A percentile compares a stretch with the other conserved stretches of the same genome.
These are phyloP conservation scores for Urophycis tenuis DNA, from an alignment of 2,797 vertebrate genomes.

Conservation along the genomic window DNA sequence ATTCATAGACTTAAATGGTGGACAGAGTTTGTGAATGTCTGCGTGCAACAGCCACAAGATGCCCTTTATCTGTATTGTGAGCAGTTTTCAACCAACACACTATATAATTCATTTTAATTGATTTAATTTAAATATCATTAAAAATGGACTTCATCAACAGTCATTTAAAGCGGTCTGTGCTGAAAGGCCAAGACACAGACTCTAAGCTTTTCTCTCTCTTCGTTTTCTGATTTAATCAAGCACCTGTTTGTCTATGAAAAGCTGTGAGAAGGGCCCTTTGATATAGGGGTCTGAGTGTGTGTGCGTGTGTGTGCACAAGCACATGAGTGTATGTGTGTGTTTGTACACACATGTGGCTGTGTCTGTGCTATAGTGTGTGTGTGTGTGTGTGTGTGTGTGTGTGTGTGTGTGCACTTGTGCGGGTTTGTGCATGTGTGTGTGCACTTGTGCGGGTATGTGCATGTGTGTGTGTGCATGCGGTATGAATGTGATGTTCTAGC, in stretches of 20 bases:
- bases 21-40: not conserved
- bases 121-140: slow-evolving; percentile 2
- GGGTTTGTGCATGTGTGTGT: not conserved
- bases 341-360: not conserved
- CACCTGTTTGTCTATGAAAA: slow-evolving; percentile 67
- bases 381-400: not conserved
- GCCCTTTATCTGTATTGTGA: slow-evolving; percentile 1
- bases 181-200: slow-evolving; percentile 56
- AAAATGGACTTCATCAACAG: not conserved
- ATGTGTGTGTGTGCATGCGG: not conserved
- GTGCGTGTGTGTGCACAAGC: slow-evolving; percentile 8
- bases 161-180: not conserved
- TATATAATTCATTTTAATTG: slow-evolving; percentile 1
- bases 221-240: slow-evolving; percentile 60
- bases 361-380: not conserved
- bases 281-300: slow-evolving; percentile 35
- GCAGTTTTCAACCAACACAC: not conserved
- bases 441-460: not conserved
- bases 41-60: not conserved
- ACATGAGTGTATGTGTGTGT: not conserved
- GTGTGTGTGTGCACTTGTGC: not conserved
- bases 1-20: slow-evolving; percentile 44
- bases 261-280: slow-evolving; percentile 64
- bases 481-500: not conserved
- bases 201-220: slow-evolving; percentile 62